Percentiles rank a stretch among this genome's conserved stretches.
Conservation (phyloP, 2,888 invertebrate genomes). For the Tethea ocularis region DNA sequence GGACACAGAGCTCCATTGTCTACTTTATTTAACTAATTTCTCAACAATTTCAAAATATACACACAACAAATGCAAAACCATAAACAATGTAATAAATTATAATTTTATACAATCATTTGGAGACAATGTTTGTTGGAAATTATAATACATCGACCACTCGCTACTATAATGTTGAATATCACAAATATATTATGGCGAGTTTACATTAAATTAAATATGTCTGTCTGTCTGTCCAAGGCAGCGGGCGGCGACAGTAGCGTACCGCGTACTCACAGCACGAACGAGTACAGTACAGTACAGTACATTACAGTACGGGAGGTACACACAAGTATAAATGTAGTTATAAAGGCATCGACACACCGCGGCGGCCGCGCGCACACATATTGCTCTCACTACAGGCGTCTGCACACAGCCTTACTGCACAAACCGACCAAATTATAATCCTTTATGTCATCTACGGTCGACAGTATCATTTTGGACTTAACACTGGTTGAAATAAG, state of each 20-base stretch:
- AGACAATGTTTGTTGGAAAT: not conserved
- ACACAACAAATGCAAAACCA: not conserved
- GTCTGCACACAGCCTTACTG: not conserved
- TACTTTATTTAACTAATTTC: not conserved
- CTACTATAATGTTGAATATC: not conserved
- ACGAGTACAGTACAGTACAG: no score
- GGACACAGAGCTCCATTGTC: not conserved
- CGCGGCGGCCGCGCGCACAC: not conserved
- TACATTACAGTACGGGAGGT: no score
- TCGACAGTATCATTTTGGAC: no score
- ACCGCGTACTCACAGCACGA: not conserved
- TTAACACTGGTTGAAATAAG: no score
- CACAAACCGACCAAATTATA: not conserved
- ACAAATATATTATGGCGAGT: not conserved
- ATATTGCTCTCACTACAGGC: not conserved
- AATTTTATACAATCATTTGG: not conserved
- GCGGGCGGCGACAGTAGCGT: not conserved
- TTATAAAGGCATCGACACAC: not conserved
- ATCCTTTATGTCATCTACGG: not conserved
- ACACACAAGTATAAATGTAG: not conserved
- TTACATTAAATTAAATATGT: not conserved
- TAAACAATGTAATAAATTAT: no score
- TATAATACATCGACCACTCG: no score
- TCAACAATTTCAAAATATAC: slow-evolving; percentile 4
- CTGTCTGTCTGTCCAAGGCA: not conserved